These are phyloP conservation scores for Tragulus kanchil DNA, from an alignment of 2,113 vertebrate genomes.

Conservation along the genomic window DNA sequence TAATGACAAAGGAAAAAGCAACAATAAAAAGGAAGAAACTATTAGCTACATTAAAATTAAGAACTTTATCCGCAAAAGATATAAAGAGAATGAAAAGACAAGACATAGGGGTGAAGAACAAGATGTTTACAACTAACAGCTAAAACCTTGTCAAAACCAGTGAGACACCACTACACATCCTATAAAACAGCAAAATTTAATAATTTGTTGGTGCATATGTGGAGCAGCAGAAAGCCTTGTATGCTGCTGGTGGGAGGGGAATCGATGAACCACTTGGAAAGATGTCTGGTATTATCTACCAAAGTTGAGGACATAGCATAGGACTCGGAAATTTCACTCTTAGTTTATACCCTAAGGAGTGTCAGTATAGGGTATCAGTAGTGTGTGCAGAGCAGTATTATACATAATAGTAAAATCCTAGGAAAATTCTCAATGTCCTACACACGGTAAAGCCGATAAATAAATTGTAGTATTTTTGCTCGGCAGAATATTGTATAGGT, in stretches of 20 bases:
- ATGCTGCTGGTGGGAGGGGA: not conserved
- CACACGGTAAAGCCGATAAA: not conserved
- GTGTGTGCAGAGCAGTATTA: not conserved
- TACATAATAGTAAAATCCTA: not conserved
- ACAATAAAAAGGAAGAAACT: not conserved
- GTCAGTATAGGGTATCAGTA: not conserved
- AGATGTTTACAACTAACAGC: not conserved
- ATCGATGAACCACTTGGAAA: not conserved
- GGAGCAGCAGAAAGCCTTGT: not conserved
- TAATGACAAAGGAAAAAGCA: not conserved
- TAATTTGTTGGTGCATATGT: not conserved
- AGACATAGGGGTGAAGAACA: not conserved
- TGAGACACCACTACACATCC: not conserved
- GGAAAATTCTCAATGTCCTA: not conserved
- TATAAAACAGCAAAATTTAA: not conserved
- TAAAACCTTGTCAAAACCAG: not conserved
- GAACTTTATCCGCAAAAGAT: not conserved
- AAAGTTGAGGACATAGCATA: not conserved
- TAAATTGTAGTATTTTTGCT: not conserved
- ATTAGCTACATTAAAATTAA: conserved; percentile 17
- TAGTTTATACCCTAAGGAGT: not conserved
- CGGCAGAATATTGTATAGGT: not conserved
- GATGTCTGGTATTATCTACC: not conserved
- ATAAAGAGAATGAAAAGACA: conserved; percentile 17
- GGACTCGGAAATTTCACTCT: not conserved